Base-by-base conservation (phyloP, 2,888 invertebrate genomes). In the Parnassius glacialis region DNA sequence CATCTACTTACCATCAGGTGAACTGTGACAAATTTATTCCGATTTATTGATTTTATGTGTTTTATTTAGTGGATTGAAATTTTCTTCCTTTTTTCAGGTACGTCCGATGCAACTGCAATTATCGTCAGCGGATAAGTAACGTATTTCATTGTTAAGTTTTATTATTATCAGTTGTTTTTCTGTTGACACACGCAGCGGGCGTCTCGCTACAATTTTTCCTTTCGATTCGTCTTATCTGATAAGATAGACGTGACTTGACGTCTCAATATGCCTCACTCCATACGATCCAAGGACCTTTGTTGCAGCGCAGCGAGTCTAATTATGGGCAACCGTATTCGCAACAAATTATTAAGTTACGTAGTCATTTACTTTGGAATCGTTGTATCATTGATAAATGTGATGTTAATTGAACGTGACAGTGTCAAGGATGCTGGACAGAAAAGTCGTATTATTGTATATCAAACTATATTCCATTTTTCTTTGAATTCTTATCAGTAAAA, bases 171-270 rank as follows among this genome's bases (percentile, higher is more conserved):
- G 43, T 42, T 59, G 58, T 57, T 59, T 60, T 52, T 62, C 44
- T 52, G 34, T 70, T 61, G 1, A 48, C 55, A 43, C 52, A 41
- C 41, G 52, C 42, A 9, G n/a, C 12, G 11, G 45, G 11, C 58
- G 51, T 62, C 50, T 51, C 34, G 45, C 25, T 62, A 64, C 53
- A 66, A 61, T 58, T 64, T 66, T 64, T 67, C 73, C 67, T 71
- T 67, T 71, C 61, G 62, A 59, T 64, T 50, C 66, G 55, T 61
- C 65, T 70, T 78, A 77, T 77, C 78, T 70, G 79, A 79, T 80
- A 72, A 71, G 66, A 71, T 68, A 67, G 66, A 65, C 66, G 66
- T 71, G 74, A 74, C 74, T 73, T 61, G 70, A 74, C 72, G 74
- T 74, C 75, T 62, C 62, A 58, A 62, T 62, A 51, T 20, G 51